Evolutionary conservation across 2,888 invertebrate genomes (phyloP).

Genomic region (Liposcelis brunnea): DNA sequence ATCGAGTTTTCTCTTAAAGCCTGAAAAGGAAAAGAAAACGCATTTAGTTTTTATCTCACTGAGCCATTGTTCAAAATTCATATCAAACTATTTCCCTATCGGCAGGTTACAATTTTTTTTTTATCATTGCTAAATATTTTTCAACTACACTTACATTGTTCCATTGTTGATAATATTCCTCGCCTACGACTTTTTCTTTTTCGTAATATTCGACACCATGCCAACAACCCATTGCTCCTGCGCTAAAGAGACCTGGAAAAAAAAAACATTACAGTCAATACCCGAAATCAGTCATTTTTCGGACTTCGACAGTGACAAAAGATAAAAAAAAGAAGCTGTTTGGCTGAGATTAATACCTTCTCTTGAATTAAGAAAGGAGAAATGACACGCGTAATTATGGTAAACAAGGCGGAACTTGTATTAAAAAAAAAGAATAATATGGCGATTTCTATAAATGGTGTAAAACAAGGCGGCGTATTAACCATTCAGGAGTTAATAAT

Average conservation of each 20-base stretch:
- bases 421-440: too few relatives aligned
- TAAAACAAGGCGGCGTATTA: too few relatives aligned
- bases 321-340: background rate
- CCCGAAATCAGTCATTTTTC: too few relatives aligned
- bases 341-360: too few relatives aligned
- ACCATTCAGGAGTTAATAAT: too few relatives aligned
- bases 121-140: too few relatives aligned
- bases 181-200: conserved; percentile 82
- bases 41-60: background rate
- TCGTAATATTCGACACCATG: conserved; percentile 93
- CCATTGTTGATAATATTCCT: conserved; percentile 88
- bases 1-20: conserved; percentile 54
- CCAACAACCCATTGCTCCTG: conserved; percentile 91
- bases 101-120: background rate
- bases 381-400: too few relatives aligned
- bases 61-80: background rate
- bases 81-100: background rate
- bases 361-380: too few relatives aligned
- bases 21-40: conserved; percentile 26
- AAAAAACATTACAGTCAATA: background rate
- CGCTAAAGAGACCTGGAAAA: conserved; percentile 62
- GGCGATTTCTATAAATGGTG: too few relatives aligned
- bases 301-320: background rate
- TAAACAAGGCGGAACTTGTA: too few relatives aligned
- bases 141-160: conserved; percentile 64